These are phyloP conservation scores for Peromyscus californicus DNA, from an alignment of 2,113 vertebrate genomes.

Conservation along the genomic window DNA sequence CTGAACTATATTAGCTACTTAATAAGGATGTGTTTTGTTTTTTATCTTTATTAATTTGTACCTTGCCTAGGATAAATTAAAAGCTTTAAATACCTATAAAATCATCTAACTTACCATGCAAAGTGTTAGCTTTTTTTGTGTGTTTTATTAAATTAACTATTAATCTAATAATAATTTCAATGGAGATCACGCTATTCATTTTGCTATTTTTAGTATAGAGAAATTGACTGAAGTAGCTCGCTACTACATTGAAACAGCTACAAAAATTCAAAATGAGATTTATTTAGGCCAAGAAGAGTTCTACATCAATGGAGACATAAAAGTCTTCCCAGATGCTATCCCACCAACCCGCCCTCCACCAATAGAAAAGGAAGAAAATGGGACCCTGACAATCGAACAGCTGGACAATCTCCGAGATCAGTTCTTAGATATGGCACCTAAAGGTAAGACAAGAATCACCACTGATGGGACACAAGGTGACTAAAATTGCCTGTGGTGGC, in stretches of 20 bases:
- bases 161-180: not conserved
- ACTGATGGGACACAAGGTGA: not conserved
- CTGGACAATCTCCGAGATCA: slow-evolving; percentile 89
- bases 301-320: slow-evolving; percentile 89
- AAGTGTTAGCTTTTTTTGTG: not conserved
- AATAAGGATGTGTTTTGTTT: not conserved
- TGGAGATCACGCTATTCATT: slow-evolving; percentile 61
- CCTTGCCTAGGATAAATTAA: not conserved
- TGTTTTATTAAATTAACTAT: slow-evolving; percentile 6
- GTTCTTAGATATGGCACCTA: slow-evolving; percentile 89
- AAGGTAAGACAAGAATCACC: slow-evolving; percentile 87
- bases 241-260: slow-evolving; percentile 91
- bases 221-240: slow-evolving; percentile 90
- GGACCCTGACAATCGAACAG: slow-evolving; percentile 89
- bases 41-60: not conserved
- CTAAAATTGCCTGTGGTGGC: not conserved
- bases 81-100: not conserved
- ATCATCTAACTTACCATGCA: not conserved
- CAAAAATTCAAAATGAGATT: slow-evolving; percentile 90
- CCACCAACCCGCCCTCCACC: slow-evolving; percentile 81
- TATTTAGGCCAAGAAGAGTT: slow-evolving; percentile 90
- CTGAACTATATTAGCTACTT: not conserved
- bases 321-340: slow-evolving; percentile 85
- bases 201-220: slow-evolving; percentile 89
- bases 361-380: slow-evolving; percentile 85